A percentile compares a stretch with the other conserved stretches of the same genome.
Evolutionary conservation across 2,797 vertebrate genomes (phyloP).

Genomic region (Myripristis jacobus): DNA sequence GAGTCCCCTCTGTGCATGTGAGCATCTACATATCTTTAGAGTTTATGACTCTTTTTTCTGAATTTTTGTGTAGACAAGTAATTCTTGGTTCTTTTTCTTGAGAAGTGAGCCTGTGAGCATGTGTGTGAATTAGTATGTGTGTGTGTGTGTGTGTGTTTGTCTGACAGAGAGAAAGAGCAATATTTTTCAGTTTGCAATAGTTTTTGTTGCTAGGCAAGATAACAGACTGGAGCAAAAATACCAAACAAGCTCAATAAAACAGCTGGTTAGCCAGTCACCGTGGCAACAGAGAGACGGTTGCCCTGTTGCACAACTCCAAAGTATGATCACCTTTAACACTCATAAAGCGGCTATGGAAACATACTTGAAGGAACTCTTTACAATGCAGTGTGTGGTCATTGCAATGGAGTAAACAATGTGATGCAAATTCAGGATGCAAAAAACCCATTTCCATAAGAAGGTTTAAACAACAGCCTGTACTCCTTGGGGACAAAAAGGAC

Average conservation of each 20-base stretch:
- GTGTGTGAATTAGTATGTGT: no score
- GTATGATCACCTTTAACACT: slow-evolving; percentile 22
- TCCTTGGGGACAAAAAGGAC: slow-evolving; percentile 35
- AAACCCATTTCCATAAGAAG: background rate
- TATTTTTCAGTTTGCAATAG: background rate
- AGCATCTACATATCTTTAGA: no score
- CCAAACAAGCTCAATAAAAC: slow-evolving; percentile 31
- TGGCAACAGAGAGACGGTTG: slow-evolving; percentile 39
- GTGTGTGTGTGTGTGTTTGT: background rate
- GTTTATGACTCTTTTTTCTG: background rate
- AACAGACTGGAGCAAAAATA: slow-evolving; percentile 46
- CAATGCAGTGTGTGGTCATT: slow-evolving; percentile 10
- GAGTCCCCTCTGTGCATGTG: no score
- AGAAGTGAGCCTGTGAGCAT: no score
- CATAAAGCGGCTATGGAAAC: slow-evolving; percentile 8
- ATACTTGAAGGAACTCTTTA: background rate
- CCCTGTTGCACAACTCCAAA: background rate
- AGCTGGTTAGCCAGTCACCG: slow-evolving; percentile 44
- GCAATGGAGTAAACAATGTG: background rate
- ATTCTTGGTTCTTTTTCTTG: background rate
- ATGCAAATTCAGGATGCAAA: slow-evolving; percentile 16
- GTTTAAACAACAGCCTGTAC: slow-evolving; percentile 34
- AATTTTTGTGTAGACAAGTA: background rate
- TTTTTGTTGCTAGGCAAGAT: slow-evolving; percentile 30
- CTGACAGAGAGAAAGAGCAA: background rate